Percentiles rank a stretch among this genome's conserved stretches.
Evolutionary conservation across 2,797 vertebrate species (phyloP).

Genomic region (Falco novaeseelandiae): DNA sequence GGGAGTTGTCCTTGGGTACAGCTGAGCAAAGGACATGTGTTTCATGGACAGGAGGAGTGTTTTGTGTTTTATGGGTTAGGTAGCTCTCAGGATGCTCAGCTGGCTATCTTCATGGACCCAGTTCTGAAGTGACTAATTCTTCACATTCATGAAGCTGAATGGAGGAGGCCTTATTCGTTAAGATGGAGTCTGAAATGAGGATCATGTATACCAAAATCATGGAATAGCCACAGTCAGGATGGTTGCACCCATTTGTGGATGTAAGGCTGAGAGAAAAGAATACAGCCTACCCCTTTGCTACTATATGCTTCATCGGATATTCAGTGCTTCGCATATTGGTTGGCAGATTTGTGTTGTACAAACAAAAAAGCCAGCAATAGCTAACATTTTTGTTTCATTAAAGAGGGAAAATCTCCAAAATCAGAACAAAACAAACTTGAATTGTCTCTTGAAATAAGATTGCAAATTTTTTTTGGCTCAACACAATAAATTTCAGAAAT

Average conservation of each 20-base stretch:
- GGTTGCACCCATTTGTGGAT: not conserved
- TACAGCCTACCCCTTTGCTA: not conserved
- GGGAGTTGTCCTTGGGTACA: not conserved
- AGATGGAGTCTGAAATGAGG: not conserved
- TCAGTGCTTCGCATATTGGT: not conserved
- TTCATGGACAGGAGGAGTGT: not conserved
- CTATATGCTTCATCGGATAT: not conserved
- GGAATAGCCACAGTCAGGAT: accelerated
- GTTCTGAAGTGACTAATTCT: not conserved
- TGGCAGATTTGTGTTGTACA: not conserved
- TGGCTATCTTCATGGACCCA: not conserved
- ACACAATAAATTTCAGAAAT: not conserved
- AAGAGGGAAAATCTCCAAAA: not conserved
- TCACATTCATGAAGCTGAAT: not conserved
- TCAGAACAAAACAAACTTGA: not conserved
- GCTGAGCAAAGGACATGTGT: not conserved
- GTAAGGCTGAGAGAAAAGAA: not conserved
- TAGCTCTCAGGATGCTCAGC: not conserved
- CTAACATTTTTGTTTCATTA: not conserved
- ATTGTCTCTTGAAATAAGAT: not conserved
- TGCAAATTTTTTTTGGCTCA: not conserved
- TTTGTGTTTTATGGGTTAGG: not conserved
- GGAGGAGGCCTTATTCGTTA: not conserved
- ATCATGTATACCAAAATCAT: not conserved
- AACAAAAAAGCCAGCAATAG: not conserved